Conservation (phyloP, 2,113 vertebrate genomes). For the Rhinolophus ferrumequinum region DNA sequence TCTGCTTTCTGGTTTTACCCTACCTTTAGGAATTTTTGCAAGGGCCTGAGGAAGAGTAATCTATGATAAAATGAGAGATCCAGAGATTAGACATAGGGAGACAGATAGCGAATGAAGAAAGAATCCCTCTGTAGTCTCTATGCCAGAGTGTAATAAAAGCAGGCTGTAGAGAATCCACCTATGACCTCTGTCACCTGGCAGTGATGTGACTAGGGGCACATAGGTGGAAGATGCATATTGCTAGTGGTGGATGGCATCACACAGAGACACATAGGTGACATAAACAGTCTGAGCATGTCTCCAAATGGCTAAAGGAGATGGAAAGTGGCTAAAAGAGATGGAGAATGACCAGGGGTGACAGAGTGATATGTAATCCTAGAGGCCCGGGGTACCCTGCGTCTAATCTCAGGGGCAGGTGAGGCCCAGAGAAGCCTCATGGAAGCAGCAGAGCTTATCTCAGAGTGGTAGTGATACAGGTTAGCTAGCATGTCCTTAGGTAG, state of each 20-base stretch:
- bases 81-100: background rate
- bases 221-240: background rate
- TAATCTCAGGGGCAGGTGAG: background rate
- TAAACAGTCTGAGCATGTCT: background rate
- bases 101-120: background rate
- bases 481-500: too few relatives aligned
- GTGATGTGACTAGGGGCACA: background rate
- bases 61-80: background rate
- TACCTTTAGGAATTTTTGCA: background rate
- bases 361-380: background rate
- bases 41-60: background rate
- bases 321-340: background rate
- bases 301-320: background rate
- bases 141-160: background rate
- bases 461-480: too few relatives aligned
- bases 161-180: background rate
- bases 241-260: background rate
- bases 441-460: background rate
- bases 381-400: too few relatives aligned
- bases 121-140: background rate
- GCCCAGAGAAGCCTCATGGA: background rate
- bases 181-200: background rate
- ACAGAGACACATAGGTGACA: background rate
- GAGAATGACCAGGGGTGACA: background rate
- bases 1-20: background rate